Evolutionary conservation across 2,797 vertebrate species (phyloP).

Genomic region (Melanotaenia nigrans): DNA sequence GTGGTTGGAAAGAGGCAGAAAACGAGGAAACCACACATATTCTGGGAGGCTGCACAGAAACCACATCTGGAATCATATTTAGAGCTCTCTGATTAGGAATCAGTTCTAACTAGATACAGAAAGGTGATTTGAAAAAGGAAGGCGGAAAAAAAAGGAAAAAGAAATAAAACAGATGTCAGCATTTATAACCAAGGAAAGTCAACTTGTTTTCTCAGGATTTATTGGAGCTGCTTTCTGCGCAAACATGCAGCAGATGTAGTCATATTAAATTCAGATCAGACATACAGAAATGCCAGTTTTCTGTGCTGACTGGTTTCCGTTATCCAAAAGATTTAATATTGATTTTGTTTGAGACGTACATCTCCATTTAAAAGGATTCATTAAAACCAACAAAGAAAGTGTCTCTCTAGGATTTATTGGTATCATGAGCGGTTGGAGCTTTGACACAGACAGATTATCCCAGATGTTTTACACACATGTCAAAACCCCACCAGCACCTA

Average conservation of each 20-base stretch:
- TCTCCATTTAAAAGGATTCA: background rate
- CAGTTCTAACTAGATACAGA: background rate
- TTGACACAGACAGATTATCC: conserved; percentile 31
- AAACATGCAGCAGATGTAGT: conserved; percentile 34
- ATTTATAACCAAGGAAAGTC: conserved; percentile 12
- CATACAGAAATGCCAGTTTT: conserved; percentile 5
- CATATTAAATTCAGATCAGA: conserved; percentile 14
- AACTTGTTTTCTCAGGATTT: conserved; percentile 10
- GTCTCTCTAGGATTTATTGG: conserved; percentile 10
- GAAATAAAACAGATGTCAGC: conserved; percentile 9
- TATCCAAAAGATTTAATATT: background rate
- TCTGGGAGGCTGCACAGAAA: conserved; percentile 6
- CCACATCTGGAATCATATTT: background rate
- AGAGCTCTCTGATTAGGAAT: conserved; percentile 10
- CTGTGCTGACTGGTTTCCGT: conserved; percentile 9
- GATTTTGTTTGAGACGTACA: background rate
- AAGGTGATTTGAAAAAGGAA: background rate
- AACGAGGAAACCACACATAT: background rate
- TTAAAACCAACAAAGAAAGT: background rate
- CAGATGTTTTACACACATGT: conserved; percentile 19
- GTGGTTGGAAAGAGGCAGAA: conserved; percentile 1
- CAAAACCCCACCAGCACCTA: background rate
- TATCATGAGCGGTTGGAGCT: conserved; percentile 12
- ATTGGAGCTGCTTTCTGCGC: conserved; percentile 24
- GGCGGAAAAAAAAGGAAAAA: too few relatives aligned